These are phyloP conservation scores for Panthera uncia DNA, from an alignment of 2,113 vertebrate genomes.

Conservation along the genomic window DNA sequence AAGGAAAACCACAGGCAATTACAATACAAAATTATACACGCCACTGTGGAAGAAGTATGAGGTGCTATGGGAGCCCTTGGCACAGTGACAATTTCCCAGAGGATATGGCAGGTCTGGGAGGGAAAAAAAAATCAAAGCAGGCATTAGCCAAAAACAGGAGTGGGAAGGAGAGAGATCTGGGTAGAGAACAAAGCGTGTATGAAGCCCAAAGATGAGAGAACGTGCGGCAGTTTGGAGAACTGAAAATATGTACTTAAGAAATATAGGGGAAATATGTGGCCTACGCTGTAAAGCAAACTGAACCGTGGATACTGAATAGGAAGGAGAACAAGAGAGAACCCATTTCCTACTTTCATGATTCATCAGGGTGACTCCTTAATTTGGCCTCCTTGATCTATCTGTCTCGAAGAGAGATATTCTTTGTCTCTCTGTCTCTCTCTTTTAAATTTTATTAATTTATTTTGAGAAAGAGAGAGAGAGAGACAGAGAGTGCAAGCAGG, in stretches of 20 bases:
- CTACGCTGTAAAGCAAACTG: not conserved
- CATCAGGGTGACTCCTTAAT: not conserved
- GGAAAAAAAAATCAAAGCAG: not conserved
- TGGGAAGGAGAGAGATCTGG: not conserved
- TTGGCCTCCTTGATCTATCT: not conserved
- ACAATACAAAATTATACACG: not conserved
- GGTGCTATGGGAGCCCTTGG: not conserved
- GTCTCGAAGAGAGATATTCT: not conserved
- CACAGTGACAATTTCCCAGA: not conserved
- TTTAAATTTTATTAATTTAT: too few relatives aligned
- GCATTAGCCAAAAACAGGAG: not conserved
- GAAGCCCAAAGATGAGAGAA: not conserved
- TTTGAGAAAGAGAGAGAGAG: too few relatives aligned
- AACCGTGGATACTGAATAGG: not conserved
- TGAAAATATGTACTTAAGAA: slow-evolving; percentile 7
- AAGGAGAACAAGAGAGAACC: not conserved
- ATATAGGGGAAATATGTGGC: not conserved
- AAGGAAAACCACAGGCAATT: not conserved
- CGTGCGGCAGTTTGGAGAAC: not conserved
- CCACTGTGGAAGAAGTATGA: not conserved
- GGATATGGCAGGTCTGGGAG: not conserved
- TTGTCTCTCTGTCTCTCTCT: not conserved
- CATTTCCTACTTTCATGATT: not conserved
- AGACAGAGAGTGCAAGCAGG: too few relatives aligned
- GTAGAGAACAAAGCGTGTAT: not conserved